Conservation (phyloP, 2,797 vertebrate genomes). For the Sebastes hopkinsi region DNA sequence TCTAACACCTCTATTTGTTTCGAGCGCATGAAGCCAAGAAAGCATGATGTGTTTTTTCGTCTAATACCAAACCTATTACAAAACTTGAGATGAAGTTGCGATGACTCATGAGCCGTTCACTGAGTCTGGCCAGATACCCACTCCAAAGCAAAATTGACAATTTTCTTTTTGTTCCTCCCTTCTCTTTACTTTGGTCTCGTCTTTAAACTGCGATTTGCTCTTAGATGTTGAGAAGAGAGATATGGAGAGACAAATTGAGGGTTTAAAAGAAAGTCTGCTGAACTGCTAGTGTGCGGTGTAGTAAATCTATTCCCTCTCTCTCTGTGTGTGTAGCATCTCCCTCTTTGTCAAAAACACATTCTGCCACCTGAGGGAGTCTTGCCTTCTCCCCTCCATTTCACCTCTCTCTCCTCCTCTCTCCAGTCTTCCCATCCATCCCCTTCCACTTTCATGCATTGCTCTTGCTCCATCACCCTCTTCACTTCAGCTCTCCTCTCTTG, state of each 20-base stretch:
- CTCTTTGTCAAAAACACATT: constrained; percentile 27
- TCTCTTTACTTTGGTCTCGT: background rate
- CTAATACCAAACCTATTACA: constrained; percentile 1
- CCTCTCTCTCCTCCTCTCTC: background rate
- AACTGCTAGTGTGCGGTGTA: background rate
- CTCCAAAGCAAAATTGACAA: constrained; percentile 4
- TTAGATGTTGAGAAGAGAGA: background rate
- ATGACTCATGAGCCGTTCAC: constrained; percentile 1
- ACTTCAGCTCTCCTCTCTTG: constrained; percentile 3
- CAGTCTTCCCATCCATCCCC: background rate
- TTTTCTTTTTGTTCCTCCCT: constrained; percentile 14
- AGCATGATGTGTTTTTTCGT: background rate
- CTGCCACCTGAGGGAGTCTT: constrained; percentile 27
- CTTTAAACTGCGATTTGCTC: constrained; percentile 3
- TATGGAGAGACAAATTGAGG: background rate
- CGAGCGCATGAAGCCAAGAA: background rate
- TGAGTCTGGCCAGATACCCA: background rate
- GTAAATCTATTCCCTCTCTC: background rate
- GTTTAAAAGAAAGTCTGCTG: constrained; percentile 5
- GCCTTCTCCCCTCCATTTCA: constrained; percentile 5
- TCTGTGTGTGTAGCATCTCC: background rate
- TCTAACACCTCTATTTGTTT: background rate
- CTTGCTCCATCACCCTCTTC: constrained; percentile 14
- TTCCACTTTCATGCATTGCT: constrained; percentile 8
- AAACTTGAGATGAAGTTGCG: background rate